These are phyloP conservation scores for Linepithema humile DNA, from an alignment of 1,140 invertebrate genomes.

Conservation along the genomic window DNA sequence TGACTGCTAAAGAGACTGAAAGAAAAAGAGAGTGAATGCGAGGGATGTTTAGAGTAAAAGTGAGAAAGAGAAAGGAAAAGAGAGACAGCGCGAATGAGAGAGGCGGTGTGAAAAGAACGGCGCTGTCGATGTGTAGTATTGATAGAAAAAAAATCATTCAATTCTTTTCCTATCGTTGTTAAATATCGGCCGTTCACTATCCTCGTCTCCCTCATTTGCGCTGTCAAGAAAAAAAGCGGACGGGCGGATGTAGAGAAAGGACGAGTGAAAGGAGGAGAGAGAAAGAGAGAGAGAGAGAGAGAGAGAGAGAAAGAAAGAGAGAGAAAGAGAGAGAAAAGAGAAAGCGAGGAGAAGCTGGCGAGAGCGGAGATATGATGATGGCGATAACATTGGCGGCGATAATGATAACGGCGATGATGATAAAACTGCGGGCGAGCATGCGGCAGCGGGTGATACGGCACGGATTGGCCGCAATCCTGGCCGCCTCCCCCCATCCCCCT, in stretches of 20 bases:
- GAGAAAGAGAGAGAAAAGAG: constrained; percentile 10
- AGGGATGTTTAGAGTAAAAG: not conserved
- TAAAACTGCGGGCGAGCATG: constrained; percentile 64
- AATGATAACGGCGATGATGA: not conserved
- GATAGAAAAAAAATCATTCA: no score
- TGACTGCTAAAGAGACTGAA: not conserved
- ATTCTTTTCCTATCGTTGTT: no score
- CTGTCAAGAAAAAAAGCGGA: no score
- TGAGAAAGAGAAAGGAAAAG: not conserved
- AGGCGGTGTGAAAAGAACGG: not conserved
- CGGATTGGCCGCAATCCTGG: constrained; percentile 63
- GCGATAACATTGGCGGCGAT: constrained; percentile 24
- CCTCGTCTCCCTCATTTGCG: no score
- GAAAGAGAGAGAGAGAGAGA: not conserved
- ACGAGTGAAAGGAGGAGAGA: not conserved
- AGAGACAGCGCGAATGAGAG: constrained; percentile 6
- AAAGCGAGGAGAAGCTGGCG: no score
- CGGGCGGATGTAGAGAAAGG: not conserved
- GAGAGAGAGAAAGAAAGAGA: constrained; percentile 1
- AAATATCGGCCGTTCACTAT: no score
- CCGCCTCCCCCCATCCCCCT: constrained; percentile 59
- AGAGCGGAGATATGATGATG: constrained; percentile 26
- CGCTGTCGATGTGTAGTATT: no score
- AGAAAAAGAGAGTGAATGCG: not conserved
- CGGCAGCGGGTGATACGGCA: constrained; percentile 68